Evolutionary conservation across 2,888 invertebrate genomes (phyloP), one percentile per base, ranked within the genome.

Genomic region (Aporophyla nigra): DNA sequence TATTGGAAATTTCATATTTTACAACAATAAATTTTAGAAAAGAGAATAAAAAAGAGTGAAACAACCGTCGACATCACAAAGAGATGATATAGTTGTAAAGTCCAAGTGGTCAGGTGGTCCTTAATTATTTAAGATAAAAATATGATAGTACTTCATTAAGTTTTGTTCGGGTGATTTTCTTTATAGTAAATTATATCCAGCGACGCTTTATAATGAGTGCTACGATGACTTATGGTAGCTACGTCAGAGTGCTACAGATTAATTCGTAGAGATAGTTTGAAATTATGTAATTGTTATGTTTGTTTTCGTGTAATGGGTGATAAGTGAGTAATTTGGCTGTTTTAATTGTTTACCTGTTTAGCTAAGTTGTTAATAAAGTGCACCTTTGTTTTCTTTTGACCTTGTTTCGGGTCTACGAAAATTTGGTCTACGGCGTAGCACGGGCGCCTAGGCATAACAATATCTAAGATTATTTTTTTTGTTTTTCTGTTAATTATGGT

Each of bases 71-170:
- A 95, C 94, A 83, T 90, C 86, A 94, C 94, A 95, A 95, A 95
- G 95, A 78, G 63, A 87, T 85, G 92, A 93, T 94, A 93, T 92
- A 95, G 94, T 93, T 94, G 93, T 95, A 92, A 93, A 92, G 89
- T 89, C 90, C 88, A 83, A 85, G 83, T 88, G 87, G 90, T 91
- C 88, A 93, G 95, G 95, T 95, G 94, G 95, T 94, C 94, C 91
- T 93, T 95, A 95, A 96, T 95, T 95, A 94, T 94, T 93, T 92
- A 89, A 93, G 92, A 94, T 94, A 93, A 94, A 95, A 93, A 93
- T 94, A 94, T 93, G 93, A 94, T 94, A 94, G 93, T 93, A 93
- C 93, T 95, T 95, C 93, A 95, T 95, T 95, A 95, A 88, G 87
- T 84, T 33, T 83, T 87, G 91, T 88, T 87, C 84, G 84, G 83